Conservation (phyloP, 2,113 vertebrate species). For the Phoenicopterus ruber region DNA sequence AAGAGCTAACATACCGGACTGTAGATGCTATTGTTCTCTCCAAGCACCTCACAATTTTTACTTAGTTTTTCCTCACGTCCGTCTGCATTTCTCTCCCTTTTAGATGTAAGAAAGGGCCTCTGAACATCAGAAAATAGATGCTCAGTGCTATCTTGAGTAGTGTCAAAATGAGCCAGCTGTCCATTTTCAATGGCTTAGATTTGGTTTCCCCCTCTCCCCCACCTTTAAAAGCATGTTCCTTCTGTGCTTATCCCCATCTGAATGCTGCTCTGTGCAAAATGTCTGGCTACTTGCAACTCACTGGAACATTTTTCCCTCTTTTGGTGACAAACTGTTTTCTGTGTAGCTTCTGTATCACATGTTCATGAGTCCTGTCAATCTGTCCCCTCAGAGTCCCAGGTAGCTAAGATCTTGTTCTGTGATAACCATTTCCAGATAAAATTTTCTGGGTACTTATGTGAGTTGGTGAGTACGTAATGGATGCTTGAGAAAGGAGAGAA, state of each 20-base stretch:
- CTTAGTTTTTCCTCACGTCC: neutral
- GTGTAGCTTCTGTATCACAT: neutral
- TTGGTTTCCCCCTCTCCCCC: neutral
- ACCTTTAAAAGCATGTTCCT: neutral
- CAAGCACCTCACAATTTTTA: neutral
- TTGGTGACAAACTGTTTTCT: neutral
- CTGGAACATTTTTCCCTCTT: accelerated
- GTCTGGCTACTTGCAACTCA: neutral
- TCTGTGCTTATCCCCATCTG: neutral
- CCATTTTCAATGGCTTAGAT: neutral
- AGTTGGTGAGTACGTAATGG: neutral
- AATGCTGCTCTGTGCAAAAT: neutral
- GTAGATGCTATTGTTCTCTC: neutral
- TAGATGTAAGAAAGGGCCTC: neutral
- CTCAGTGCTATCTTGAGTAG: neutral
- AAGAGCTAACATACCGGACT: neutral
- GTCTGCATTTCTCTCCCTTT: neutral
- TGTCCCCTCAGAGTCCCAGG: neutral
- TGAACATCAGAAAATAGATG: neutral
- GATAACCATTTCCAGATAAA: neutral
- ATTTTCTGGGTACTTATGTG: neutral
- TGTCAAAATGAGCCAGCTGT: neutral
- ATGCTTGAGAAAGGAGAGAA: neutral
- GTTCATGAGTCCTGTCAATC: neutral
- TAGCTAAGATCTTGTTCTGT: neutral